Percentiles rank a stretch among this genome's conserved stretches.
These are phyloP conservation scores for Apteryx owenii DNA, from an alignment of 2,113 vertebrate genomes.

Conservation along the genomic window DNA sequence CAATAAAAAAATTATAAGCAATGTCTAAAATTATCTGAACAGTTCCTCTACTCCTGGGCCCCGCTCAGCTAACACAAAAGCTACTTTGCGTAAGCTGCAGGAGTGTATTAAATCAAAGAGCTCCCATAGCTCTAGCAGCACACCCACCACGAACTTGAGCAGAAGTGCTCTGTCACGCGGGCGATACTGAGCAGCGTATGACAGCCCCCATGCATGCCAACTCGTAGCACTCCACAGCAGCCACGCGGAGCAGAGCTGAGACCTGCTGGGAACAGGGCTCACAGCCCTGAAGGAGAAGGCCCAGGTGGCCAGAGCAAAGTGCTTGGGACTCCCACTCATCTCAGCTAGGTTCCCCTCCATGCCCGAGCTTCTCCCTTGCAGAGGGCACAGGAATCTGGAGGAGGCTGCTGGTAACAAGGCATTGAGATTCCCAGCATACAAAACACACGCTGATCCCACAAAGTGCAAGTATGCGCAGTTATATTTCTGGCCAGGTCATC, in stretches of 20 bases:
- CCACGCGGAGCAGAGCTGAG: background rate
- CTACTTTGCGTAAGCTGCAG: background rate
- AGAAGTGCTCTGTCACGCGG: background rate
- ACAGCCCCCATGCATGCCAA: fast-evolving
- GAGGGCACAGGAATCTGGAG: background rate
- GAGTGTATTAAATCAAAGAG: background rate
- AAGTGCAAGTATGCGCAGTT: fast-evolving
- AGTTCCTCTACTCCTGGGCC: background rate
- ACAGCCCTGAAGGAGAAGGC: background rate
- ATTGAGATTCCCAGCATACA: background rate
- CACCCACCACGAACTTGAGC: fast-evolving
- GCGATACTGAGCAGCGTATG: fast-evolving
- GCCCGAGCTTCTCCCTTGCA: background rate
- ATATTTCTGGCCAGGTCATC: background rate
- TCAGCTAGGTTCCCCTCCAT: fast-evolving
- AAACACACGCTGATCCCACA: fast-evolving
- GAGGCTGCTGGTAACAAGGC: background rate
- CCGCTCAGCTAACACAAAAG: constrained; percentile 31
- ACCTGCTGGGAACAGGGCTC: background rate
- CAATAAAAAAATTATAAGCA: constrained; percentile 34
- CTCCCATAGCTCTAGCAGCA: background rate
- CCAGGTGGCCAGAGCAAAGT: background rate
- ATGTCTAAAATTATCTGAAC: constrained; percentile 55
- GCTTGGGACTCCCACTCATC: background rate
- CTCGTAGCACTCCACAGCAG: background rate